Evolutionary conservation across 2,888 invertebrate species (phyloP), one percentile per base, ranked within the genome.

Genomic region (Oxystoma pomonae): DNA sequence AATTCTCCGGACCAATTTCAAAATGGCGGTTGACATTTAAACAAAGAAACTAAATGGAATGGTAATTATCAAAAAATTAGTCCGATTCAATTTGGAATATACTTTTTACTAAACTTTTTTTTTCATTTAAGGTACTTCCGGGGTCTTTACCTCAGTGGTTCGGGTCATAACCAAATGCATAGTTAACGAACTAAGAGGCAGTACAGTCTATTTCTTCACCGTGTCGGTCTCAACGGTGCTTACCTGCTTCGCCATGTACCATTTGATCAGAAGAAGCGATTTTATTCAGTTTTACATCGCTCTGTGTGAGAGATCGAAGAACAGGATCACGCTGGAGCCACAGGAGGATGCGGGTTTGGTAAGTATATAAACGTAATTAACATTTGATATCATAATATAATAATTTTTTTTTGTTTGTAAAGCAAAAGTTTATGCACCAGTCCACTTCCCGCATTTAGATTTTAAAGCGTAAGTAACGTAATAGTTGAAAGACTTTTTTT

Each of bases 121-220:
- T 35, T 3, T 35, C 3, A 35, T 67, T 81, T 65, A 81, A 92
- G 92, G 92, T 82, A 88, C 90, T 9, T 92, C 95, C 18, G 95
- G 96, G 1, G 89, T 95, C 68, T 86, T 93, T 81, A 92, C 95
- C 18, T 94, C 95, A 19, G 81, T 89, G 55, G 93, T 93, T 77
- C 85, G 96, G 20, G 91, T 96, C 64, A 76, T 91, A 58, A 95
- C 95, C 0, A 94, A 95, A 77, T 84, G 90, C 65, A 80, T 91
- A 55, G 85, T 94, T 64, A 83, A 87, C 62, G 90, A 92, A 73
- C 89, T 93, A 60, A 86, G 87, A 51, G 85, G 89, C 50, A 95
- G 93, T 75, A 96, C 95, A 0, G 87, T 92, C 66, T 87, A 92
- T 78, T 96, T 96, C 82, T 96, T 96, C 80, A 83, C 88, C 51